Percentiles rank a stretch among this genome's conserved stretches.
phyloP scores from a whole-genome alignment of 2,113 vertebrate species.

The Alosa alosa region DNA sequence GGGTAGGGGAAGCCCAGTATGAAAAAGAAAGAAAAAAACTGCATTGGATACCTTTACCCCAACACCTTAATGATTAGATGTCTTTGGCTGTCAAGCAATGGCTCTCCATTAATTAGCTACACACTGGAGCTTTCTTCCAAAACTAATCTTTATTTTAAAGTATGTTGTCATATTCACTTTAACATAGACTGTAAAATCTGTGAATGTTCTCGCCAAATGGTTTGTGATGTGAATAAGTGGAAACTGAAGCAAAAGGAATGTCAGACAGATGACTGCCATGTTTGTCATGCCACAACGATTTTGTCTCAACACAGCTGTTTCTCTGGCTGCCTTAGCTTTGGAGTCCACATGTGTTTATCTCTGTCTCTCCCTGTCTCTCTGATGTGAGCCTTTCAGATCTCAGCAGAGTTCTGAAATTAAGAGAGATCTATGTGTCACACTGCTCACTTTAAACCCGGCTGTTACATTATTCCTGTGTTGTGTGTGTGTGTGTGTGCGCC shows the following conservation, averaged over 20 bases:
- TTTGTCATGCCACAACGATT: constrained; percentile 16
- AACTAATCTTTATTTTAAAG: not conserved
- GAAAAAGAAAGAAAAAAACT: no score
- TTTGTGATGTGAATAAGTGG: not conserved
- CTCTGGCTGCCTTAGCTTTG: constrained; percentile 32
- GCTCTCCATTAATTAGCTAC: not conserved
- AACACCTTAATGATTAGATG: not conserved
- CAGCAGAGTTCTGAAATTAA: not conserved
- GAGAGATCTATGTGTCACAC: not conserved
- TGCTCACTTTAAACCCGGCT: not conserved
- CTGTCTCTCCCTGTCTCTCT: no score
- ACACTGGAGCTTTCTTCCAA: not conserved
- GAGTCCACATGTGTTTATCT: constrained; percentile 29
- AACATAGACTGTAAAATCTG: not conserved
- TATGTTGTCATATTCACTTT: not conserved
- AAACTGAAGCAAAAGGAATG: not conserved
- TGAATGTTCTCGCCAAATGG: not conserved
- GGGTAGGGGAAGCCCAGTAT: no score
- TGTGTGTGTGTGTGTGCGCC: no score
- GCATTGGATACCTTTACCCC: not conserved
- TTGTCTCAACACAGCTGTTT: constrained; percentile 37
- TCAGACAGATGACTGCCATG: not conserved
- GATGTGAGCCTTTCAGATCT: not conserved
- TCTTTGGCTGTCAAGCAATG: not conserved
- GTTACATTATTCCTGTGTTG: not conserved